Evolutionary conservation across 1,140 invertebrate species (phyloP), one percentile per base, ranked within the genome.

Genomic region (Marisa cornuarietis): DNA sequence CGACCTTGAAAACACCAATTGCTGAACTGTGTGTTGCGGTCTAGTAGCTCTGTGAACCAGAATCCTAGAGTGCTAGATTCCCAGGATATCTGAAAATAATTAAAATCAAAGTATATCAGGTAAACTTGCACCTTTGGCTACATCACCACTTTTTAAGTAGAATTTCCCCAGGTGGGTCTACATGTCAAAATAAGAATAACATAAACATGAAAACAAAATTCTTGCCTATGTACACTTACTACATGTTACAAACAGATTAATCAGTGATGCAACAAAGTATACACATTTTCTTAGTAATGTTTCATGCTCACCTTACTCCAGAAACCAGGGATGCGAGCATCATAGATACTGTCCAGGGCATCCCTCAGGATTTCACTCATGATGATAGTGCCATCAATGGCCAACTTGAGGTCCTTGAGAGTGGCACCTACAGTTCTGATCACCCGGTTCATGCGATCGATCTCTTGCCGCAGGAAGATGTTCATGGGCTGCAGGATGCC

Each of bases 381-480:
- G 4, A 98, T 95, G 81, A 98, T 98, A 0, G 97, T 98, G n/a
- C 97, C 97, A 87, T 99, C 97, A 82, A 99, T 98, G 16, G 97
- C 97, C 81, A 99, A 91, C 89, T 96, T 97, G 14, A 99, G 92
- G 91, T 98, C 96, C 62, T 93, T 94, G 22, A 99, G 91, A 22
- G 96, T 98, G 11, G 92, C 58, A 26, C 88, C 81, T 3, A 91
- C 88, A 62, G 81, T 82, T 14, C 62, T 78, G 42, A 90, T 90
- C 0, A 90, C 87, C 78, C 79, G 85, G 79, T 90, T 88, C 89
- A 90, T 90, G 66, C 90, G 81, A 75, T 90, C 90, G 68, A 90
- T 87, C 72, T 90, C 89, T 77, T 90, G 90, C 42, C 86, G 82
- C 63, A 91, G 81, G 82, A 91, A 91, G 61, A 91, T 91, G 79